A percentile compares a stretch with the other conserved stretches of the same genome.
Conservation (phyloP, 2,888 invertebrate species). For the Neoscelio sp. region DNA sequence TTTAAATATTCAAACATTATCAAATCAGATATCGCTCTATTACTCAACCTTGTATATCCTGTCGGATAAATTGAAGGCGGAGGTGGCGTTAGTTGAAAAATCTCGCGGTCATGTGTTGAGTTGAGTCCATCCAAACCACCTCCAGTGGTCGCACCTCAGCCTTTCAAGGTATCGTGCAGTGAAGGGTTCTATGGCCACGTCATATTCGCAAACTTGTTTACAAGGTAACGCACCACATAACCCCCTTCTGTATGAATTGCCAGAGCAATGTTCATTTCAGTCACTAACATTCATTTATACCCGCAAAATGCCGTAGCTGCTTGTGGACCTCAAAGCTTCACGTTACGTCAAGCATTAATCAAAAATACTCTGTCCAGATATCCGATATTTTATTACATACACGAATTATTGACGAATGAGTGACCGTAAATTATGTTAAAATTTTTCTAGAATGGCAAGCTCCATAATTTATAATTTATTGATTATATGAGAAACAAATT, state of each 20-base stretch:
- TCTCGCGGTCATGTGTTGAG: background rate
- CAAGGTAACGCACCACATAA: conserved; percentile 32
- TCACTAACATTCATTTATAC: conserved; percentile 3
- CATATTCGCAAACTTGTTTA: conserved; percentile 28
- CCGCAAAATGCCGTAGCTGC: background rate
- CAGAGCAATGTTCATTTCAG: conserved; percentile 18
- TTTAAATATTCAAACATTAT: no score
- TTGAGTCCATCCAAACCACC: conserved; percentile 21
- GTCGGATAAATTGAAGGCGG: conserved; percentile 15
- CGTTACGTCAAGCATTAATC: background rate
- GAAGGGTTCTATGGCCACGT: conserved; percentile 29
- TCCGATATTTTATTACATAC: background rate
- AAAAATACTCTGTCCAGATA: background rate
- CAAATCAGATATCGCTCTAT: no score
- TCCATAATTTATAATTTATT: no score
- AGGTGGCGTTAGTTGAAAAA: conserved; percentile 10
- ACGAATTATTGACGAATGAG: background rate
- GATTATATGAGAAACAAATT: no score
- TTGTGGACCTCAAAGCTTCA: background rate
- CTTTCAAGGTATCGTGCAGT: conserved; percentile 31
- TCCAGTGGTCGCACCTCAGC: conserved; percentile 16
- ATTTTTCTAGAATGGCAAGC: background rate
- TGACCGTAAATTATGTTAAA: background rate
- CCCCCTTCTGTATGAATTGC: conserved; percentile 21
- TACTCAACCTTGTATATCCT: no score